Evolutionary conservation across 2,888 invertebrate species (phyloP).

Genomic region (Psylliodes chrysocephalus): DNA sequence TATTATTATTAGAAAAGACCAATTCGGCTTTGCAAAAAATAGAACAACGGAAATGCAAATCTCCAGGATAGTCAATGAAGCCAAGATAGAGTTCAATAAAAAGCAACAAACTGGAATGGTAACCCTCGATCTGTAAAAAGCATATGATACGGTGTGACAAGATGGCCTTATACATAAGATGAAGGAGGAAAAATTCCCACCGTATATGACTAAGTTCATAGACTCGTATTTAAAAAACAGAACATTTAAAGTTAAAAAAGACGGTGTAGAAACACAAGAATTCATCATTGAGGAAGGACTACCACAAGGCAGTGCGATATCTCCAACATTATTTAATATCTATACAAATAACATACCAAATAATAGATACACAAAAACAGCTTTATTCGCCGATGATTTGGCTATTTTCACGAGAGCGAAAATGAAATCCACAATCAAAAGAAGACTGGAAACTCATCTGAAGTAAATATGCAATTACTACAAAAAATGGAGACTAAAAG

Average conservation of each 20-base stretch:
- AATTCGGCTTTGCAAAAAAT: conserved; percentile 32
- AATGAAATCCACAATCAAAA: neutral
- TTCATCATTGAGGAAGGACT: neutral
- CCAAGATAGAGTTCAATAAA: conserved; percentile 17
- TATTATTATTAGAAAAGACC: conserved; percentile 10
- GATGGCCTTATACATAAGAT: neutral
- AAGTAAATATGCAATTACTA: neutral
- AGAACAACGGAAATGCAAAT: conserved; percentile 29
- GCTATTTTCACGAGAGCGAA: neutral
- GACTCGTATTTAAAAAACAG: too few species aligned
- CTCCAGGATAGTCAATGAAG: conserved; percentile 21
- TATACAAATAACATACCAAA: neutral
- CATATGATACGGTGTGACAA: neutral
- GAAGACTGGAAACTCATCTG: neutral
- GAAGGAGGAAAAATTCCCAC: too few species aligned
- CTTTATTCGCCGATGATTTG: neutral
- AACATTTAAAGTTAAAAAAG: too few species aligned
- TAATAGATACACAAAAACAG: neutral
- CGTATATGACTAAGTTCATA: too few species aligned
- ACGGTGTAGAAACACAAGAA: neutral
- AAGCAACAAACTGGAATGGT: neutral
- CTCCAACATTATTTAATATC: neutral
- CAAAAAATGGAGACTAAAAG: neutral
- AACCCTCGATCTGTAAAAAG: neutral
- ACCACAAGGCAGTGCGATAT: neutral